Conservation (phyloP, 2,888 invertebrate species). For the Eupithecia abbreviata region DNA sequence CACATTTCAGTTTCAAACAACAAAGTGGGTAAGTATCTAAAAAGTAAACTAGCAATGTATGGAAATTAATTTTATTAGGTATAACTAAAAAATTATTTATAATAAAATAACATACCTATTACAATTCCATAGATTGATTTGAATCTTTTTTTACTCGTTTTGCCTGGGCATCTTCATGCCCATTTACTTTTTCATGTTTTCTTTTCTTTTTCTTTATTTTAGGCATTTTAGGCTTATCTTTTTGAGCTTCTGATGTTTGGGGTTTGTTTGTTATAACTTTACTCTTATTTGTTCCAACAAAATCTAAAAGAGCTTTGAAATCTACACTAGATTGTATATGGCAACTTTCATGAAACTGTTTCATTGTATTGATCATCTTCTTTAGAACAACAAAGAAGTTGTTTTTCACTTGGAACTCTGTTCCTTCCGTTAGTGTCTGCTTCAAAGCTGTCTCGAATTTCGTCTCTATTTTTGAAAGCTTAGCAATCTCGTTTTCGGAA, state of each 20-base stretch:
- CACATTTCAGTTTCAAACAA: not conserved
- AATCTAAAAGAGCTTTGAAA: constrained; percentile 60
- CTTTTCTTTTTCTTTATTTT: constrained; percentile 71
- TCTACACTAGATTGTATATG: constrained; percentile 64
- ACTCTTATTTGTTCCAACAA: constrained; percentile 61
- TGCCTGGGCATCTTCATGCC: constrained; percentile 55
- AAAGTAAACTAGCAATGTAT: constrained; percentile 18
- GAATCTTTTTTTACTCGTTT: constrained; percentile 60
- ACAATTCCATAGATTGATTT: constrained; percentile 50
- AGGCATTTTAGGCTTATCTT: constrained; percentile 49
- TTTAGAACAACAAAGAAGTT: constrained; percentile 83
- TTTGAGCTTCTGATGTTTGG: constrained; percentile 45
- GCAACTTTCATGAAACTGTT: constrained; percentile 72
- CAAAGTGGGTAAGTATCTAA: not conserved
- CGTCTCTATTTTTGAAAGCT: constrained; percentile 74
- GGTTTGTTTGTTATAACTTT: constrained; percentile 56
- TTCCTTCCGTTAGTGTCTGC: constrained; percentile 65
- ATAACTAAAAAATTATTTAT: constrained; percentile 35
- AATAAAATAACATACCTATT: constrained; percentile 20
- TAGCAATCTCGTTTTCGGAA: constrained; percentile 59
- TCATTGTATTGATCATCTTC: constrained; percentile 80
- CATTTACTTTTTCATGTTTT: constrained; percentile 62
- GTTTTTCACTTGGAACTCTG: constrained; percentile 78
- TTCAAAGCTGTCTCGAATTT: constrained; percentile 72
- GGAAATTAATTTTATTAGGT: constrained; percentile 29